Evolutionary conservation across 2,888 invertebrate species (phyloP).

Genomic region (Linnaemya vulpina): DNA sequence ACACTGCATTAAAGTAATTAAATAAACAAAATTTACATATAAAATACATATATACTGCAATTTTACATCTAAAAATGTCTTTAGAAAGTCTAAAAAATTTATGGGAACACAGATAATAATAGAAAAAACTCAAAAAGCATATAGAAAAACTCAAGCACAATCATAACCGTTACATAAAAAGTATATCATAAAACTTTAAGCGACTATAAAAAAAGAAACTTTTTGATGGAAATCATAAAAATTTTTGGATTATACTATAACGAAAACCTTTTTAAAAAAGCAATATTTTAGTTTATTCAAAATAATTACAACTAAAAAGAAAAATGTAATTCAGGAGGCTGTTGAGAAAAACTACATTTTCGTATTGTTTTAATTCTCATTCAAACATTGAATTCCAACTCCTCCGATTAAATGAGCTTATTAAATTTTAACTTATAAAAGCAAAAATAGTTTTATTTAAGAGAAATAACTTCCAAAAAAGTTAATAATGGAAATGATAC

Average conservation of each 20-base stretch:
- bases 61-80: constrained; percentile 28
- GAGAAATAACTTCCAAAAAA: constrained; percentile 28
- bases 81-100: constrained; percentile 45
- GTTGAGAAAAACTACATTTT: constrained; percentile 49
- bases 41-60: constrained; percentile 24
- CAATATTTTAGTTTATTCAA: constrained; percentile 65
- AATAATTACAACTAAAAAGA: not conserved
- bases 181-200: constrained; percentile 60
- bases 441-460: constrained; percentile 14
- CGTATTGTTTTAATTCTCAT: constrained; percentile 34
- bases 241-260: constrained; percentile 19
- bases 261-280: constrained; percentile 59
- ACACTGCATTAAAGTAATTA: constrained; percentile 4
- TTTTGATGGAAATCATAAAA: constrained; percentile 20
- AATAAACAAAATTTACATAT: constrained; percentile 4
- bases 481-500: not conserved
- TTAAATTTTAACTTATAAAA: constrained; percentile 59
- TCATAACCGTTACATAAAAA: constrained; percentile 62
- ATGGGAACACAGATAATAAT: constrained; percentile 69
- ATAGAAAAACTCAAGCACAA: constrained; percentile 68
- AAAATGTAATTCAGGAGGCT: constrained; percentile 48
- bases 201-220: constrained; percentile 16
- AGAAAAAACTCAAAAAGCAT: constrained; percentile 58
- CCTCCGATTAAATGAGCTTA: constrained; percentile 70
- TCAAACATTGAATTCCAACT: not conserved